These are phyloP conservation scores for Isichthys henryi DNA, from an alignment of 2,113 vertebrate genomes.

Conservation along the genomic window DNA sequence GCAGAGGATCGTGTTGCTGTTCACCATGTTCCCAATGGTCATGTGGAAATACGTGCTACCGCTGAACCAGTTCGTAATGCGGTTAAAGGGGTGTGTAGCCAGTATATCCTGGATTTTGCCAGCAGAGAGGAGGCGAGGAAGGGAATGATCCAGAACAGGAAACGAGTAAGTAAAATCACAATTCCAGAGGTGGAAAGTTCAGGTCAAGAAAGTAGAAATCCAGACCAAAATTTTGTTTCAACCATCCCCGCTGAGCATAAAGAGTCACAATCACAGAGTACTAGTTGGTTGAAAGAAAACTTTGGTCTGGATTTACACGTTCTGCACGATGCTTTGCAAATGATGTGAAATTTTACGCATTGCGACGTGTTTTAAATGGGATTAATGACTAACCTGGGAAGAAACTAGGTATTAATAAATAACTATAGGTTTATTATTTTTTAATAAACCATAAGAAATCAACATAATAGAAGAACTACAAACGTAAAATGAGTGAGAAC, in stretches of 20 bases:
- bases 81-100: conserved; percentile 71
- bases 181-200: neutral
- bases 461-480: neutral
- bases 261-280: no score
- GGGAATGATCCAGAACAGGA: neutral
- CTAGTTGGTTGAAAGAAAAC: neutral
- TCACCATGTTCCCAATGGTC: conserved; percentile 70
- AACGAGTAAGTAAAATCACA: neutral
- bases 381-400: neutral
- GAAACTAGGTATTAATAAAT: neutral
- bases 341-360: neutral
- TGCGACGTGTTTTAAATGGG: neutral
- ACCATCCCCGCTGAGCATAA: neutral
- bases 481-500: neutral
- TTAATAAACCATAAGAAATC: neutral
- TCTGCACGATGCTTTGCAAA: neutral
- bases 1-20: conserved; percentile 66
- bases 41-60: conserved; percentile 77
- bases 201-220: neutral
- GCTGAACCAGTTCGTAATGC: conserved; percentile 78
- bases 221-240: neutral
- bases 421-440: neutral
- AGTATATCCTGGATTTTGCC: conserved; percentile 66
- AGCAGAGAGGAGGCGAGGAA: neutral
- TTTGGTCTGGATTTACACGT: neutral